Percentiles rank a stretch among this genome's conserved stretches.
Evolutionary conservation across 1,140 invertebrate genomes (phyloP).

Genomic region (Drosophila parvula): DNA sequence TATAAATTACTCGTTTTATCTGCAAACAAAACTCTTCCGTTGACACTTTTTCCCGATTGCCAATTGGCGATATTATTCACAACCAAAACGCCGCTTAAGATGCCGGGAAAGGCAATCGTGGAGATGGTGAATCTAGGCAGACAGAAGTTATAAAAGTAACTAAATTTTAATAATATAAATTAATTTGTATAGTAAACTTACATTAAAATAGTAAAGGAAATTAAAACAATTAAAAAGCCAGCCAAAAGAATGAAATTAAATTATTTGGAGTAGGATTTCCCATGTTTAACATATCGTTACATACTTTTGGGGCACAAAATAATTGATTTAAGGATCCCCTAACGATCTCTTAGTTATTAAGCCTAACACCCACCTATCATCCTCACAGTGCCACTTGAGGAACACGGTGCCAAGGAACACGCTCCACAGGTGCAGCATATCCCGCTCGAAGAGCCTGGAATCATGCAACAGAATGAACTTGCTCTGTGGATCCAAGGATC

Average conservation of each 20-base stretch:
- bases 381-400: constrained; percentile 73
- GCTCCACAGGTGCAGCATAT: constrained; percentile 91
- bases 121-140: constrained; percentile 84
- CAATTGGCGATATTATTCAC: constrained; percentile 53
- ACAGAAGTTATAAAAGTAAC: no score
- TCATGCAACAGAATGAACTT: constrained; percentile 90
- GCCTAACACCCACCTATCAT: constrained; percentile 30
- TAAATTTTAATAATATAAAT: neutral
- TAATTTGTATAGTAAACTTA: neutral
- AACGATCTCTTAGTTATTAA: neutral
- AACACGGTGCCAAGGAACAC: constrained; percentile 91
- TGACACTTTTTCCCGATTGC: constrained; percentile 48
- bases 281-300: fast-evolving
- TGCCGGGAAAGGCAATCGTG: constrained; percentile 89
- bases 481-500: constrained; percentile 88
- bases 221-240: neutral
- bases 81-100: constrained; percentile 63
- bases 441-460: constrained; percentile 86
- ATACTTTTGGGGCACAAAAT: no score
- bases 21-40: constrained; percentile 36
- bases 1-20: constrained; percentile 61
- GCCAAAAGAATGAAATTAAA: no score
- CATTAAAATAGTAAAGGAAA: neutral
- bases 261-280: neutral
- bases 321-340: neutral